Evolutionary conservation across 2,888 invertebrate genomes (phyloP), one percentile per base, ranked within the genome.

Genomic region (Hirtodrosophila duncani): DNA sequence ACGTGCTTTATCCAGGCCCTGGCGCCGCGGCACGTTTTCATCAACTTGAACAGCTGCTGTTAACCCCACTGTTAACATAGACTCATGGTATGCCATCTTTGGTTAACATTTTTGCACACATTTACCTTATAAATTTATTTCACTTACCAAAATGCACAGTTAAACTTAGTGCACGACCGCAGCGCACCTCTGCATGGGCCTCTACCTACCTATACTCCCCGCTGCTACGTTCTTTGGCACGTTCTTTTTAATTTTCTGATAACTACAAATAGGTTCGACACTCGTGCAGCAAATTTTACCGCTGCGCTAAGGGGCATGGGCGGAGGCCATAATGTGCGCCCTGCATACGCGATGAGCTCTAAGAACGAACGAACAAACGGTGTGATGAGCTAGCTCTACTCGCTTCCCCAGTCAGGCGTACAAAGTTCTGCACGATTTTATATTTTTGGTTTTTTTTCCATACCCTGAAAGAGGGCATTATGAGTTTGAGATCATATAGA

Each of bases 221-320:
- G 3, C 5, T 3, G 7, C 39, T 33, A 29, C 31, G 37, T 9
- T 14, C 27, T 43, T 57, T 52, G 42, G 39, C 65, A 64, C 67
- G 68, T 80, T 74, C 68, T 71, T 74, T 74, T 74, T 79, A 79
- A 72, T 72, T 79, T 79, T 75, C 80, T 80, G 80, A 74, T 80
- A 74, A 71, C 80, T 80, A 74, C 80, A 74, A 80, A 74, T 74
- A 74, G 78, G 80, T 80, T 74, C 77, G 65, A 74, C 79, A 71
- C 72, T 80, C 72, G 72, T 77, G 72, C 80, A 65, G 77, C 72
- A 71, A 71, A 72, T 71, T 65, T 72, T 72, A 72, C 72, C 72
- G 72, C 72, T 72, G 62, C 52, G 49, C 16, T 6, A 21, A 11
- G 18, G 17, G 17, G 33, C 11, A 17, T 23, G 31, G 39, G 24